A percentile compares a stretch with the other conserved stretches of the same genome.
phyloP scores from a whole-genome alignment of 2,888 invertebrate species.

The Mesodorylaimus sp. region DNA sequence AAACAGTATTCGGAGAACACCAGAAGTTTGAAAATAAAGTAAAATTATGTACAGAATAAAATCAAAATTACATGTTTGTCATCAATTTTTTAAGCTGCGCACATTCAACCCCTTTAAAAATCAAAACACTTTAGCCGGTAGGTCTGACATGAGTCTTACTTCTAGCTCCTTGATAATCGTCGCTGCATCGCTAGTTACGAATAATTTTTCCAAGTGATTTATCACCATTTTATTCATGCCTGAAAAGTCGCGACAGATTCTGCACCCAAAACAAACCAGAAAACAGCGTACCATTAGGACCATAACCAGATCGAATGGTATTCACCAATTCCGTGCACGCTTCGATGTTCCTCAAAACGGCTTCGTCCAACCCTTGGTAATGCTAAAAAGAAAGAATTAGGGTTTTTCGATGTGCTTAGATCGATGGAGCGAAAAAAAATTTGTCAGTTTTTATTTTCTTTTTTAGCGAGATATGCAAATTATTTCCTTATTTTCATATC shows the following conservation, averaged over 20 bases:
- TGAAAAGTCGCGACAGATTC: slow-evolving; percentile 16
- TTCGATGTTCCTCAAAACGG: slow-evolving; percentile 74
- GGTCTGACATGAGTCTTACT: no score
- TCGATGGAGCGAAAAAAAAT: neutral
- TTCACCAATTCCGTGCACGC: slow-evolving; percentile 89
- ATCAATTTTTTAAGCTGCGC: neutral
- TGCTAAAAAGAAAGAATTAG: slow-evolving; percentile 37
- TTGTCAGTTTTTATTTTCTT: neutral
- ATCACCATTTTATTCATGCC: slow-evolving; percentile 90
- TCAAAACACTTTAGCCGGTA: slow-evolving; percentile 4
- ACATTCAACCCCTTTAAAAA: neutral
- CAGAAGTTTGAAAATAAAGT: slow-evolving; percentile 1
- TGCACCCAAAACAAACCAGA: neutral
- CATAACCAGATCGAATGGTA: slow-evolving; percentile 81
- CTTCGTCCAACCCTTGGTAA: slow-evolving; percentile 84
- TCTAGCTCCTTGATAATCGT: slow-evolving; percentile 88
- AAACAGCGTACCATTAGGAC: slow-evolving; percentile 73
- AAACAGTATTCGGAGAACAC: no score
- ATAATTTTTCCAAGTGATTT: slow-evolving; percentile 92
- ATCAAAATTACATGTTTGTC: neutral
- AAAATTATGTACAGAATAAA: neutral
- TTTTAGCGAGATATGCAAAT: neutral
- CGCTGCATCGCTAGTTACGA: slow-evolving; percentile 96
- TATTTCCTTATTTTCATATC: neutral
- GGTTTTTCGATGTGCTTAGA: neutral